Conservation (phyloP, 1,140 invertebrate genomes). For the Frieseomelitta varia region DNA sequence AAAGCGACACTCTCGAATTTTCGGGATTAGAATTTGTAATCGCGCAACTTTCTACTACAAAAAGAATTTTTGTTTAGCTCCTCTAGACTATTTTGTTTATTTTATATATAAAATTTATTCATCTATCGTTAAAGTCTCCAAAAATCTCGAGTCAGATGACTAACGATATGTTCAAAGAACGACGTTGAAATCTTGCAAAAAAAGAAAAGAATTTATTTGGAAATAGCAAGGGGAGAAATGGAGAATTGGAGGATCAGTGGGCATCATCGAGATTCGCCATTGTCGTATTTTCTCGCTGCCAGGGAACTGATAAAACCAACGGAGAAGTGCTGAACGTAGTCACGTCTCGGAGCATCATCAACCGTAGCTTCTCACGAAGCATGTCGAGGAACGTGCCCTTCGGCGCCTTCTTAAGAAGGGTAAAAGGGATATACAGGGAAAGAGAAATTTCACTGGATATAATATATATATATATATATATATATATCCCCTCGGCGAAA, state of each 20-base stretch:
- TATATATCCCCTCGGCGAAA: background rate
- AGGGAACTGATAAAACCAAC: conserved; percentile 12
- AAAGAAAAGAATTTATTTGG: no score
- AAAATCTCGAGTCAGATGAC: no score
- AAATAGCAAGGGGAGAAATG: background rate
- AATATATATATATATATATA: no score
- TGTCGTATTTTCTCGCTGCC: conserved; percentile 8
- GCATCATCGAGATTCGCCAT: background rate
- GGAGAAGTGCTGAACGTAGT: conserved; percentile 36
- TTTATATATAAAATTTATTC: no score
- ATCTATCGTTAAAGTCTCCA: no score
- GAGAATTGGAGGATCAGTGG: background rate
- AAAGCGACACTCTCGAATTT: background rate
- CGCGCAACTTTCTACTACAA: no score
- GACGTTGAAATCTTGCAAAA: no score
- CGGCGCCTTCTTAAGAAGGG: conserved; percentile 14
- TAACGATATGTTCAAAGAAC: no score
- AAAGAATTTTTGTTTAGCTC: no score
- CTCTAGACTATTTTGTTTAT: no score
- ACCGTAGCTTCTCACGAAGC: conserved; percentile 47
- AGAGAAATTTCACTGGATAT: conserved; percentile 25
- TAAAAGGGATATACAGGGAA: conserved; percentile 2
- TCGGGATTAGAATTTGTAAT: background rate
- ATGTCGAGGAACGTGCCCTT: conserved; percentile 1
- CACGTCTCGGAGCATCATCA: conserved; percentile 45